A percentile compares a stretch with the other conserved stretches of the same genome.
These are phyloP conservation scores for Discoglossus pictus DNA, from an alignment of 2,797 vertebrate species.

Conservation along the genomic window DNA sequence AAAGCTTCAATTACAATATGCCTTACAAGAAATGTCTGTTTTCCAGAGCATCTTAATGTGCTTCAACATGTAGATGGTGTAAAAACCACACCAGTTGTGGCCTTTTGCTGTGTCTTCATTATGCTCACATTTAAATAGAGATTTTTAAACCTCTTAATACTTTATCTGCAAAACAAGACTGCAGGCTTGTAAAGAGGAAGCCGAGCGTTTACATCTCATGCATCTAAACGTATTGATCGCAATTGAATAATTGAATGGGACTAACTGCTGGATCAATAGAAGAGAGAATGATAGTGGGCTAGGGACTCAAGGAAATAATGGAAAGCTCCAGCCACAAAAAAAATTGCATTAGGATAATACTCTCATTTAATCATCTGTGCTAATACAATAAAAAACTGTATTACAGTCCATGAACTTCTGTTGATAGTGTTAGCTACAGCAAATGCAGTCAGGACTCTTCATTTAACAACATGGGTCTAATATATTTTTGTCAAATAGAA, in stretches of 20 bases:
- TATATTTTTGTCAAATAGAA: conserved; percentile 21
- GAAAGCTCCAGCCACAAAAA: conserved; percentile 53
- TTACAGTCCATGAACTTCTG: conserved; percentile 22
- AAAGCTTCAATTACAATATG: too few species aligned
- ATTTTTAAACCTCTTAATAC: conserved; percentile 10
- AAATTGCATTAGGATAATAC: conserved; percentile 51
- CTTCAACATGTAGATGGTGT: too few species aligned
- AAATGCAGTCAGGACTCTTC: conserved; percentile 13
- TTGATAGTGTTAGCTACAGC: conserved; percentile 34
- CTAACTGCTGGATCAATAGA: conserved; percentile 63
- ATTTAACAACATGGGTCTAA: conserved; percentile 14
- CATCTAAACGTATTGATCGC: conserved; percentile 62
- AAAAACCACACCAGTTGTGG: too few species aligned
- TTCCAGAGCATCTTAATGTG: too few species aligned
- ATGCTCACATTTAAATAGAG: conserved; percentile 10
- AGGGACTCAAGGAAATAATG: conserved; percentile 48
- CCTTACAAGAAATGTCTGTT: too few species aligned
- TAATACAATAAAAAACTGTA: conserved; percentile 47
- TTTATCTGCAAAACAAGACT: conserved; percentile 15
- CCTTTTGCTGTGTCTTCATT: conserved; percentile 35
- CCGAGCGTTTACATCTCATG: conserved; percentile 51
- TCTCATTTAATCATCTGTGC: conserved; percentile 60
- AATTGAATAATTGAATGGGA: conserved; percentile 67
- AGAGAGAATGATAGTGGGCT: conserved; percentile 49
- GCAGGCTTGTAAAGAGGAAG: conserved; percentile 44